Base-by-base conservation (phyloP, 1,140 invertebrate species). In the Zaprionus nigranus region DNA sequence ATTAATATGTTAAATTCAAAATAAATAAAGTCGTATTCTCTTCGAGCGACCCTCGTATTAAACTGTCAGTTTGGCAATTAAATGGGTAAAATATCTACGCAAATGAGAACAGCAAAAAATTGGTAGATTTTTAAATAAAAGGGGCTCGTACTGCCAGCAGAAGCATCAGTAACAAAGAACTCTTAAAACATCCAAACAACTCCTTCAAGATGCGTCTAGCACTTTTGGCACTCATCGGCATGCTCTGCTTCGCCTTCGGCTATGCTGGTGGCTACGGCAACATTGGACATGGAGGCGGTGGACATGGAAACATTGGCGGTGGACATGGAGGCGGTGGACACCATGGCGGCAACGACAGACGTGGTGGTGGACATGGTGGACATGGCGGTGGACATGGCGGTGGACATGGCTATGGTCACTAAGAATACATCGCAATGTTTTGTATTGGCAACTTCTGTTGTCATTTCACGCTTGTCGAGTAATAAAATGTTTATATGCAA, bases 201-300 rank as follows among this genome's bases (percentile, higher is more conserved):
- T n/a, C n/a, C n/a, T 40, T 22, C 34, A 75, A 60, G 46, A 78
- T 78, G 76, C 76, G 72, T 56, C 40, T 75, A 15, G 46, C 56
- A 57, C 57, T 75, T 17, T 38, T 75, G 30, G 56, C 76, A 15
- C 36, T 78, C 5, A 65, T 71, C 17, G 76, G 65, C 56, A 49
- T 66, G 49, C 49, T 75, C 22, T 78, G 71, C 61, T 56, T 78
- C 15, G 72, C 65, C 56, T 62, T 34, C 40, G 20, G 53, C 7
- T 56, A 62, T 34, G 76, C 56, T n/a, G 11, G 3, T 36, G 49
- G 17, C 20, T 11, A 24, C 22, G 61, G 20, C 28, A 34, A 34
- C 12, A 13, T 12, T 5, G 56, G 17, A 2, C 46, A 53, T 36
- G 46, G 17, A 24, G 24, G 24, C 43, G 34, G n/a, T 38, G 56